Conservation (phyloP, 2,113 vertebrate species). For the Panthera tigris region DNA sequence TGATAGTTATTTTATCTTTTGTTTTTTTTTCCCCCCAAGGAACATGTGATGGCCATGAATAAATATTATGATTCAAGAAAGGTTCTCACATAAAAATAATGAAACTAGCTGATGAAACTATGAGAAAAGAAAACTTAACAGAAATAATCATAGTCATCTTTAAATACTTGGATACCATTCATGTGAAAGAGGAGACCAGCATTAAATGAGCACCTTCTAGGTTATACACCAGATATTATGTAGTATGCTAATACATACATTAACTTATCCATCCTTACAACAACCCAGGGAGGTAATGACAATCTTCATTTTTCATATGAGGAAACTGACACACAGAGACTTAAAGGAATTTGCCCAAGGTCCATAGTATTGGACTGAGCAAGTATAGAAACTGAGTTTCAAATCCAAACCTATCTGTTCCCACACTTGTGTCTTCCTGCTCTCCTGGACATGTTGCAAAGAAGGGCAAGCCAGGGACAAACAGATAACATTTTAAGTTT, state of each 20-base stretch:
- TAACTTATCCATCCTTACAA: background rate
- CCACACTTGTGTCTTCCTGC: background rate
- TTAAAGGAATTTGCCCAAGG: background rate
- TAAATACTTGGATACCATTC: background rate
- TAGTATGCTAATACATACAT: background rate
- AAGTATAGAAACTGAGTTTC: background rate
- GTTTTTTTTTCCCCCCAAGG: background rate
- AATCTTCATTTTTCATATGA: background rate
- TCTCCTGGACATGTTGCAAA: background rate
- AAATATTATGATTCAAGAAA: background rate
- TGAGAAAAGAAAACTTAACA: background rate
- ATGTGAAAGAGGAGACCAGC: background rate
- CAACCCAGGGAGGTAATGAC: background rate
- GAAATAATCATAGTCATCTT: background rate
- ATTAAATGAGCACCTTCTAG: background rate
- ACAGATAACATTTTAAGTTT: background rate
- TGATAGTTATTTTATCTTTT: background rate
- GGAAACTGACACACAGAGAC: background rate
- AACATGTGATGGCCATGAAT: background rate
- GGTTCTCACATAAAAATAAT: background rate
- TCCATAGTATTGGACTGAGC: background rate
- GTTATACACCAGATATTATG: background rate
- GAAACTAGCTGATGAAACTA: background rate
- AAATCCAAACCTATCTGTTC: background rate
- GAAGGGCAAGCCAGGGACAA: too few species aligned